phyloP scores from a whole-genome alignment of 2,113 vertebrate genomes.

The Eubucco bourcierii region DNA sequence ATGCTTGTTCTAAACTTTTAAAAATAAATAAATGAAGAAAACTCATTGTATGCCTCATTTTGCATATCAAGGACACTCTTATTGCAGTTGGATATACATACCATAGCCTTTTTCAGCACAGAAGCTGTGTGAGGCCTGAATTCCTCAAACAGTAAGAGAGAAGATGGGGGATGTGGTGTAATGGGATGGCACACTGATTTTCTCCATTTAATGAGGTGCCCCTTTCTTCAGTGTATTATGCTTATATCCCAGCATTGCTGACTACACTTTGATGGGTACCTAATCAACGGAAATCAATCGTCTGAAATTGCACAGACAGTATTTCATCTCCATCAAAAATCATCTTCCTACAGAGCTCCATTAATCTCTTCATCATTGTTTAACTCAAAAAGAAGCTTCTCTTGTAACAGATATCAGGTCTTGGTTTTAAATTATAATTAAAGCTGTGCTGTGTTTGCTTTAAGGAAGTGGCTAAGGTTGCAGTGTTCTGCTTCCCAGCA shows the following conservation, averaged over 20 bases:
- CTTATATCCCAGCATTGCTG: conserved; percentile 29
- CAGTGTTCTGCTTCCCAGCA: neutral
- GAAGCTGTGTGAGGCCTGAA: neutral
- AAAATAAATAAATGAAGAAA: conserved; percentile 48
- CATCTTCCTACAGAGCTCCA: conserved; percentile 29
- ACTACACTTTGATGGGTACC: conserved; percentile 40
- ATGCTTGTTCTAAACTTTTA: conserved; percentile 25
- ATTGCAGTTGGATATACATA: neutral
- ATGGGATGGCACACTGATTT: neutral
- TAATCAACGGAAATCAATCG: conserved; percentile 64
- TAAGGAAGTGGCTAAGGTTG: neutral
- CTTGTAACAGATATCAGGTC: conserved; percentile 3
- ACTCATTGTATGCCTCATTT: conserved; percentile 16
- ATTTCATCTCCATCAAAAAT: conserved; percentile 56
- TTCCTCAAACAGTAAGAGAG: neutral
- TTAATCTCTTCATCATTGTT: conserved; percentile 63
- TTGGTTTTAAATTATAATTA: conserved; percentile 36
- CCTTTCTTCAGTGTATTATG: neutral
- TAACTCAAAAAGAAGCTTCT: conserved; percentile 50
- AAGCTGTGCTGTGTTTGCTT: neutral
- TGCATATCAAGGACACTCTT: conserved; percentile 16
- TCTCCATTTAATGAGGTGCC: conserved; percentile 35
- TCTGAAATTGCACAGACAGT: conserved; percentile 34
- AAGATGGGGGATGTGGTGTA: neutral
- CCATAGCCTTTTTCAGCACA: neutral